These are phyloP conservation scores for Eospalax fontanierii DNA, from an alignment of 2,797 vertebrate species.

Conservation along the genomic window DNA sequence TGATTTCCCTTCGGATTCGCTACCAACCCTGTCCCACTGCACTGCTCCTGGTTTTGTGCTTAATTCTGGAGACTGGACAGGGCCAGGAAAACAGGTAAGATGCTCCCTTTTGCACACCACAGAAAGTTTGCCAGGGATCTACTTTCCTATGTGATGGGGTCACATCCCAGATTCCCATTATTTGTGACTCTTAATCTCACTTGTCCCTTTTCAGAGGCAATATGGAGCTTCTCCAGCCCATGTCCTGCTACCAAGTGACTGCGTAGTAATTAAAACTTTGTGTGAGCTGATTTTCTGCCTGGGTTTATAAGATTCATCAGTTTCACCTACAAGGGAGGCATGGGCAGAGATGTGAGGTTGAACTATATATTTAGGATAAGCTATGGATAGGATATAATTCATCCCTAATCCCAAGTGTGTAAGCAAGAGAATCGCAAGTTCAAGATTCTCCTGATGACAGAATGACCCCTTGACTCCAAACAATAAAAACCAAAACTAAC, in stretches of 20 bases:
- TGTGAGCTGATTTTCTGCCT: not conserved
- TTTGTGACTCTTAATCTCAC: not conserved
- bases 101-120: not conserved
- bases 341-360: not conserved
- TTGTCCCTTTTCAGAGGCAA: not conserved
- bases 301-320: not conserved
- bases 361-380: not conserved
- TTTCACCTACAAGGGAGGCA: not conserved
- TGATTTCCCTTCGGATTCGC: not conserved
- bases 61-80: not conserved
- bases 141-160: not conserved
- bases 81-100: not conserved
- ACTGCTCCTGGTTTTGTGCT: not conserved
- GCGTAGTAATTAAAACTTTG: not conserved
- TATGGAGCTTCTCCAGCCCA: not conserved
- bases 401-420: too few species aligned
- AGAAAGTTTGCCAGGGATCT: not conserved
- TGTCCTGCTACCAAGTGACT: not conserved
- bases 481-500: not conserved
- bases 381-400: not conserved
- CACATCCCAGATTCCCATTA: not conserved
- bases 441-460: not conserved
- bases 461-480: not conserved
- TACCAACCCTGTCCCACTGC: not conserved
- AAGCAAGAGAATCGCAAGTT: not conserved